Evolutionary conservation across 1,140 invertebrate species (phyloP).

Genomic region (Protaetia brevitarsis): DNA sequence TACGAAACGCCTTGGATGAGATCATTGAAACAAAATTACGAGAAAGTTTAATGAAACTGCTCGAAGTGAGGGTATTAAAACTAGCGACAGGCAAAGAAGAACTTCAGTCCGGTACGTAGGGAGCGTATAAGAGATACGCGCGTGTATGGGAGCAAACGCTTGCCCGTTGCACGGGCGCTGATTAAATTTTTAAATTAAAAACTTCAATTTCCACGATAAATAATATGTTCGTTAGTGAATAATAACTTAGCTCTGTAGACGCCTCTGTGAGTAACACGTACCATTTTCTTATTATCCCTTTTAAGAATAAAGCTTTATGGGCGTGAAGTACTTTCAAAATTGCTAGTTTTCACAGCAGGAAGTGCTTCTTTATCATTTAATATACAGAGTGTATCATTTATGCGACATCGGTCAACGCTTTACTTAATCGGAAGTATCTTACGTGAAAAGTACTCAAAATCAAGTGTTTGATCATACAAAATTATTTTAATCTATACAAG

Average conservation of each 20-base stretch:
- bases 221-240: not conserved
- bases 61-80: conserved; percentile 2
- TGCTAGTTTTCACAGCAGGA: too few species aligned
- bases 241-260: not conserved
- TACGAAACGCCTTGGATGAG: not conserved
- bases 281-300: not conserved
- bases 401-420: too few species aligned
- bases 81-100: not conserved
- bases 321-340: not conserved
- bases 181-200: conserved; percentile 17
- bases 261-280: not conserved
- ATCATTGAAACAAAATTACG: conserved; percentile 15
- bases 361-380: too few species aligned
- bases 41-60: conserved; percentile 15
- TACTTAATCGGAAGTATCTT: too few species aligned
- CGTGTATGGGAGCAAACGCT: not conserved
- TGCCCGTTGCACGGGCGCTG: not conserved
- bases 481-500: too few species aligned
- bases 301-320: not conserved
- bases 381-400: too few species aligned
- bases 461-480: too few species aligned
- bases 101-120: not conserved
- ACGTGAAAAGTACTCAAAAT: too few species aligned
- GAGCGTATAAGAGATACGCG: not conserved
- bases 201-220: not conserved